Evolutionary conservation across 2,113 vertebrate genomes (phyloP), one percentile per base, ranked within the genome.

Genomic region (Deroptyus accipitrinus): DNA sequence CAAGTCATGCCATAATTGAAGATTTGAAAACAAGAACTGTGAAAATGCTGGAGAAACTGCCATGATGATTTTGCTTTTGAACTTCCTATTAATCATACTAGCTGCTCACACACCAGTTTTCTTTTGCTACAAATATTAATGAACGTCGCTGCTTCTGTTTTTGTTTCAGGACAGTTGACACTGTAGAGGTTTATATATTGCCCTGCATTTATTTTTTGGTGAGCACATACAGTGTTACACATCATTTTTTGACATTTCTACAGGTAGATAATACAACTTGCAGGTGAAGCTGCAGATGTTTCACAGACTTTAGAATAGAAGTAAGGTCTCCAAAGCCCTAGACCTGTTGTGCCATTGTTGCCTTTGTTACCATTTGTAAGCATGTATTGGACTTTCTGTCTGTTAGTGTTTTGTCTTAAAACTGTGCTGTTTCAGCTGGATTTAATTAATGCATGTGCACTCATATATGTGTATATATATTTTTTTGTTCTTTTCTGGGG

Each of bases 371-470:
- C 39, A 11, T 46, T 90, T 81, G 66, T 72, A 92, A 94, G 79
- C 76, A 73, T 48, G 31, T 25, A 79, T 28, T 64, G 51, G 35
- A 42, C 57, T 90, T 90, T 87, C 74, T 82, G 61, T 57, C 52
- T 28, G 46, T 87, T 93, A 76, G 27, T 83, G 64, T 79, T 94
- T 82, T 83, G 55, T 96, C 88, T 95, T 72, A 81, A 90, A 91
- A 69, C 64, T 61, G 11, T 93, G 96, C 77, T 80, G 25, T 93
- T 97, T 92, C 96, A 96, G 92, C 95, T 96, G 95, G 87, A 86
- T 93, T 92, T 93, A 81, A 96, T 92, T 92, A 81, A 97, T 92
- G 64, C 54, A 72, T 48, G 31, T 51, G 41, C 5, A 22, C 61
- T 59, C 16, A 41, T 8, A 8, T 28, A 7, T 14, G 13, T 25